Percentiles rank a stretch among this genome's conserved stretches.
Evolutionary conservation across 1,140 invertebrate genomes (phyloP).

Genomic region (Aphaenogaster ashmeadi): DNA sequence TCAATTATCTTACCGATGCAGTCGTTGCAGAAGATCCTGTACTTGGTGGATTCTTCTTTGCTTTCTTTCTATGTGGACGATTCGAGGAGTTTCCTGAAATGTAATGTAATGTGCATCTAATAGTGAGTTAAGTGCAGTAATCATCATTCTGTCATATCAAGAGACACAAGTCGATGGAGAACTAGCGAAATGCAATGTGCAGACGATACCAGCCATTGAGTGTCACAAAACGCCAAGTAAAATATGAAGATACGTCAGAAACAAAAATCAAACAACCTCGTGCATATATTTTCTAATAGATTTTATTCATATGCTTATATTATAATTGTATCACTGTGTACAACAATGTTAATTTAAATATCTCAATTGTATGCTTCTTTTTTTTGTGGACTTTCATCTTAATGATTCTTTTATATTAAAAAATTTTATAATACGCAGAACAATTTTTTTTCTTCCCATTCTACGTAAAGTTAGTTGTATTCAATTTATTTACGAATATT

Average conservation of each 20-base stretch:
- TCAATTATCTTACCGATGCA: conserved; percentile 82
- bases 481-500: conserved; percentile 84
- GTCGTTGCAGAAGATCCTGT: conserved; percentile 74
- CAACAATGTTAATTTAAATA: conserved; percentile 88
- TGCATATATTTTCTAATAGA: conserved; percentile 87
- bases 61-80: conserved; percentile 85
- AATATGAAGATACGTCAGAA: conserved; percentile 63
- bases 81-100: conserved; percentile 85
- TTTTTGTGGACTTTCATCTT: conserved; percentile 83
- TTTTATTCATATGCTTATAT: conserved; percentile 88
- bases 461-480: conserved; percentile 84
- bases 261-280: conserved; percentile 82
- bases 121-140: conserved; percentile 74
- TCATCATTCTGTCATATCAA: conserved; percentile 53
- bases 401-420: conserved; percentile 83
- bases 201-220: conserved; percentile 81
- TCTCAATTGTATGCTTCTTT: conserved; percentile 85
- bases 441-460: conserved; percentile 79
- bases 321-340: conserved; percentile 88
- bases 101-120: conserved; percentile 83
- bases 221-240: conserved; percentile 55
- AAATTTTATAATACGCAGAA: conserved; percentile 84
- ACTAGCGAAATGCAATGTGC: conserved; percentile 80
- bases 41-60: conserved; percentile 80
- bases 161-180: conserved; percentile 67